Evolutionary conservation across 2,888 invertebrate species (phyloP).

Genomic region (Mycogona germanica): DNA sequence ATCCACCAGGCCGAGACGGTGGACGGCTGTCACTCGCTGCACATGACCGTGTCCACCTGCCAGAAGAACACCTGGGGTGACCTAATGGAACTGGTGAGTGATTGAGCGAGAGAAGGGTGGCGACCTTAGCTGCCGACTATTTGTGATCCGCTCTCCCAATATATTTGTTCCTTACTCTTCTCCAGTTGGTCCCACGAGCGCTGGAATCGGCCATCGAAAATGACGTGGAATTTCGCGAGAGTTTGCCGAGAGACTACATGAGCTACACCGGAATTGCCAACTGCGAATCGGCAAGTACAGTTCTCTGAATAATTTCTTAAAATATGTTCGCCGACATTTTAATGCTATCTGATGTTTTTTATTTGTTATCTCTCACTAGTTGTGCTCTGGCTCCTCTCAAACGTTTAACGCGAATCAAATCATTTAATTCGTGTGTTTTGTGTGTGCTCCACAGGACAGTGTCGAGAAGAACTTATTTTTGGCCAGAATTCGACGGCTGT

Average conservation of each 20-base stretch:
- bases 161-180: slow-evolving; percentile 17
- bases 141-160: not conserved
- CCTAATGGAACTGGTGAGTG: slow-evolving; percentile 45
- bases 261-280: slow-evolving; percentile 59
- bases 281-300: slow-evolving; percentile 37
- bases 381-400: no score
- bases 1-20: slow-evolving; percentile 75
- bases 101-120: no score
- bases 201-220: slow-evolving; percentile 55
- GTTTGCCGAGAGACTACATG: slow-evolving; percentile 67
- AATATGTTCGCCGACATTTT: no score
- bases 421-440: not conserved
- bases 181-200: slow-evolving; percentile 54
- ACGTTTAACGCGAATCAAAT: not conserved
- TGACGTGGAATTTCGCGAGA: slow-evolving; percentile 57
- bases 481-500: no score
- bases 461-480: no score
- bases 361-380: slow-evolving; percentile 5
- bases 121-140: not conserved
- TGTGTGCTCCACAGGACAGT: no score
- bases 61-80: slow-evolving; percentile 86
- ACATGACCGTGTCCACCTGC: slow-evolving; percentile 85
- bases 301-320: no score
- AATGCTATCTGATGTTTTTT: slow-evolving; percentile 9
- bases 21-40: slow-evolving; percentile 72